A percentile compares a stretch with the other conserved stretches of the same genome.
phyloP scores from a whole-genome alignment of 2,113 vertebrate species.

The Romanogobio albipinnatus region DNA sequence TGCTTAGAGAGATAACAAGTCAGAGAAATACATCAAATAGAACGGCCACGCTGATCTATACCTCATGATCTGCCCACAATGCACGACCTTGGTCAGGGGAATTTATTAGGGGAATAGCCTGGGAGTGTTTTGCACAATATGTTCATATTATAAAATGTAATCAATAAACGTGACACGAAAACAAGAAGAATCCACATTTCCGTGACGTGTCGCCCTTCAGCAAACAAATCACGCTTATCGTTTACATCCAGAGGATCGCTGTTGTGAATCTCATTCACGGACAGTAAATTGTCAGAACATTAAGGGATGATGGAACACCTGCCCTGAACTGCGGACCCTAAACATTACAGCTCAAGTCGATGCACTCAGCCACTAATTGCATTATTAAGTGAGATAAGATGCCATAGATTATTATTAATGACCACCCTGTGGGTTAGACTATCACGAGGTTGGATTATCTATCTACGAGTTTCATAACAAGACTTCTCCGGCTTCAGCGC shows the following conservation, averaged over 20 bases:
- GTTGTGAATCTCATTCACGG: conserved; percentile 4
- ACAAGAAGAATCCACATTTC: conserved; percentile 34
- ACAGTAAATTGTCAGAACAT: conserved; percentile 40
- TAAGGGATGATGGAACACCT: conserved; percentile 35
- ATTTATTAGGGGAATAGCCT: conserved; percentile 45
- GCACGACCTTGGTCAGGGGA: conserved; percentile 39
- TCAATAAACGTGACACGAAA: conserved; percentile 26
- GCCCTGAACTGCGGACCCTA: conserved; percentile 33
- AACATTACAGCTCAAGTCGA: conserved; percentile 46
- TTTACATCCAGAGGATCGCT: conserved; percentile 20
- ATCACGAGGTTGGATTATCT: conserved; percentile 36
- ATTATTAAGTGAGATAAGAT: conserved; percentile 48
- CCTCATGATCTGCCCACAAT: conserved; percentile 44
- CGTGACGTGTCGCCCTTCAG: background rate
- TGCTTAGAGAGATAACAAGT: conserved; percentile 34
- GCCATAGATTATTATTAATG: conserved; percentile 47
- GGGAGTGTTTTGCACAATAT: conserved; percentile 36
- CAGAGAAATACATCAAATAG: conserved; percentile 45
- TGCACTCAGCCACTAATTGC: conserved; percentile 37
- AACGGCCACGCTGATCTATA: conserved; percentile 36
- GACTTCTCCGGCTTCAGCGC: conserved; percentile 26
- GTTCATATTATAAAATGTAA: conserved; percentile 35
- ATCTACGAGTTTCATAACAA: conserved; percentile 55
- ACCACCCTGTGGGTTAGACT: conserved; percentile 36
- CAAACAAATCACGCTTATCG: conserved; percentile 33